Percentiles rank a stretch among this genome's conserved stretches.
Conservation (phyloP, 1,140 invertebrate species). For the Drosophila ironensis region DNA sequence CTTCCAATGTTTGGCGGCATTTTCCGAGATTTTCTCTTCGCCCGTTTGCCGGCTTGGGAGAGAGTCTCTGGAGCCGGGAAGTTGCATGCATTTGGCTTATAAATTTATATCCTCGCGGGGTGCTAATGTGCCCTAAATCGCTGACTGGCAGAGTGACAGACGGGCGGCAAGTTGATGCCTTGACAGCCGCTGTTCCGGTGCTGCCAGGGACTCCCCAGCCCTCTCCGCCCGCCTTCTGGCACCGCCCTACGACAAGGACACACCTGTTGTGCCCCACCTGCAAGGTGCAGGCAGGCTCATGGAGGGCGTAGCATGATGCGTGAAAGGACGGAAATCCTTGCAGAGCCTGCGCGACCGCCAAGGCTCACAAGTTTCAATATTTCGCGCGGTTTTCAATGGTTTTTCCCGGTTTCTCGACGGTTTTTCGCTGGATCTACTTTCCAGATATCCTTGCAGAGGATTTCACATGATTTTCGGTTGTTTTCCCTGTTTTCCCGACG, state of each 20-base stretch:
- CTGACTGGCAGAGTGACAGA: constrained; percentile 8
- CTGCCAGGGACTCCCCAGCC: too few species aligned
- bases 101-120: constrained; percentile 45
- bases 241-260: constrained; percentile 48
- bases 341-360: too few species aligned
- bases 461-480: too few species aligned
- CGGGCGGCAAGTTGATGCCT: background rate
- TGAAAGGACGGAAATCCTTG: too few species aligned
- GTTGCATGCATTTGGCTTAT: constrained; percentile 56
- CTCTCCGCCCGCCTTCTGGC: background rate
- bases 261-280: constrained; percentile 55
- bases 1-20: constrained; percentile 66
- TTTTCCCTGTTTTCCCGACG: too few species aligned
- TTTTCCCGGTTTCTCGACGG: too few species aligned
- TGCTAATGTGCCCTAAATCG: constrained; percentile 20
- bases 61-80: constrained; percentile 27
- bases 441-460: too few species aligned
- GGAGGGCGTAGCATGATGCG: too few species aligned
- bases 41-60: background rate
- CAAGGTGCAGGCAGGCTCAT: constrained; percentile 45
- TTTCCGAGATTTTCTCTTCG: constrained; percentile 20
- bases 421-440: too few species aligned
- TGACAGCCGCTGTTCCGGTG: too few species aligned
- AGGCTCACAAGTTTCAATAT: too few species aligned
- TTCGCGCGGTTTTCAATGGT: too few species aligned